Base-by-base conservation (phyloP, 2,888 invertebrate species). In the Melinaea marsaeus region DNA sequence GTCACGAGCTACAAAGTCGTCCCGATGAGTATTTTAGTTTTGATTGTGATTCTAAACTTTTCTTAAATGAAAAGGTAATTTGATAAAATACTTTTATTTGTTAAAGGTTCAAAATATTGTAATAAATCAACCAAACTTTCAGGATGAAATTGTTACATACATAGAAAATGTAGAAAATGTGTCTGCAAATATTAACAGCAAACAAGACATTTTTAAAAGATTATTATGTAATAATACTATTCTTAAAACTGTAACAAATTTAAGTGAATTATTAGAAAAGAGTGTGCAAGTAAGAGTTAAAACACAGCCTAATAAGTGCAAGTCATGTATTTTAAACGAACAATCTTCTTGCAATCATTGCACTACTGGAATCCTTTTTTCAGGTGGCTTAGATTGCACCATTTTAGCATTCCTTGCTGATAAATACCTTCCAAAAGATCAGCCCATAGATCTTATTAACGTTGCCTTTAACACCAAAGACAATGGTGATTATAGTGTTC, bases 351-450 rank as follows among this genome's bases (percentile, higher is more conserved):
- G 94, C 74, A 69, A 71, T 55, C 95, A 95, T 84, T 90, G 94
- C 37, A 93, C 94, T 78, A 88, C 96, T 45, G 96, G 95, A 55
- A 90, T 99, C 63, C 89, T 98, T 71, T 99, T 99, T 90, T 99
- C 99, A 68, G 99, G 99, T 51, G 99, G 99, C 13, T 91, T 99
- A 48, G 99, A 99, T 86, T 99, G 98, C 65, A 94, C 98, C n/a
- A 93, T 99, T 72, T 84, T 99, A 70, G 96, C 99, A 37, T 90
- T 94, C 57, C 78, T 98, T 57, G 94, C 95, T 6, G 92, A 97
- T 79, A 93, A 93, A 87, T 95, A 92, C 84, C 85, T 95, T 22
- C 86, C 93, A 1, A 74, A 75, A 64, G 77, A 90, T 59, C 94
- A 95, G 76, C 91, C 94, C 33, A 97, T 99, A 74, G 98, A 99